Percentiles rank a stretch among this genome's conserved stretches.
Evolutionary conservation across 2,888 invertebrate genomes (phyloP).

Genomic region (Prostheceraeus crozeri): DNA sequence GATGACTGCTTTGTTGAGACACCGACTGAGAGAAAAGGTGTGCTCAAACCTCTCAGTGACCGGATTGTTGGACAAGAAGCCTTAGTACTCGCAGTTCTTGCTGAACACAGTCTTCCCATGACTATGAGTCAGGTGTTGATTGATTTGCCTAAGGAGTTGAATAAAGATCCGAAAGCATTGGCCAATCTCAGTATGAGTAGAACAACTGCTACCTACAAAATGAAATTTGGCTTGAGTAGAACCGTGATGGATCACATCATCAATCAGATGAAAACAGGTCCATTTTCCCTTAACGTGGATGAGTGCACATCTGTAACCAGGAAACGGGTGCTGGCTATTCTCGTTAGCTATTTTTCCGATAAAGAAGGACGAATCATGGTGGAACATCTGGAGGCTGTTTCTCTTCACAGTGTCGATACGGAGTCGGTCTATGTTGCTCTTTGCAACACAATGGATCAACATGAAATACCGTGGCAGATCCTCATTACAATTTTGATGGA

Average conservation of each 20-base stretch:
- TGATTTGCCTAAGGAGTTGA: slow-evolving; percentile 29
- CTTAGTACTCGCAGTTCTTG: slow-evolving; percentile 38
- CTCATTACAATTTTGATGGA: slow-evolving; percentile 32
- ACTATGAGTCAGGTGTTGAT: slow-evolving; percentile 39
- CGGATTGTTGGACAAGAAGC: no score
- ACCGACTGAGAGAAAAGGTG: no score
- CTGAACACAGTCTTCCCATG: slow-evolving; percentile 41
- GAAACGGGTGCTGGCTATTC: background rate
- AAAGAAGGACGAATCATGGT: slow-evolving; percentile 5
- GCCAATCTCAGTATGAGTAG: slow-evolving; percentile 35
- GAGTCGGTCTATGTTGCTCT: slow-evolving; percentile 2
- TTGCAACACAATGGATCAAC: background rate
- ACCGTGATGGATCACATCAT: slow-evolving; percentile 2
- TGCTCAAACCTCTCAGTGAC: no score
- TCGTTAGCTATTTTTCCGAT: slow-evolving; percentile 20
- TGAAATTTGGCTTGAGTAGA: background rate
- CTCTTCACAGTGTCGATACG: slow-evolving; percentile 10
- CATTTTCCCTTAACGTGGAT: slow-evolving; percentile 33
- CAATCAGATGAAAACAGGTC: slow-evolving; percentile 7
- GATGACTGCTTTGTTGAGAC: no score
- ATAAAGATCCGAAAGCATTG: slow-evolving; percentile 39
- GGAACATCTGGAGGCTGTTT: slow-evolving; percentile 14
- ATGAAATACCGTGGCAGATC: slow-evolving; percentile 32
- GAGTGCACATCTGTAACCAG: slow-evolving; percentile 6
- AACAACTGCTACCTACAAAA: slow-evolving; percentile 28